phyloP scores from a whole-genome alignment of 53 echinoderm and acorn worm genomes.

The Apostichopus leukothele region DNA sequence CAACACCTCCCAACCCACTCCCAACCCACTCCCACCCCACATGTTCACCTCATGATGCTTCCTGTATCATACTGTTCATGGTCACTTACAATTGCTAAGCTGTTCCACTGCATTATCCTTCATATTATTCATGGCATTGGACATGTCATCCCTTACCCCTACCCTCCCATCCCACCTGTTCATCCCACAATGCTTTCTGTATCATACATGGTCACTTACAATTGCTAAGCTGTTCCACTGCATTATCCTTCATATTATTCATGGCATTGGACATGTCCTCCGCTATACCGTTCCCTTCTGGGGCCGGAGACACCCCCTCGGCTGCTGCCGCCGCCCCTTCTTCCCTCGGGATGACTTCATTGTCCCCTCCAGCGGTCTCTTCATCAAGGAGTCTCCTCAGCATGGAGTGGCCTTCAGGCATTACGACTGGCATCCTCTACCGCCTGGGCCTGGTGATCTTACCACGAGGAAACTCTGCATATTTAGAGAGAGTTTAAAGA shows the following conservation, averaged over 20 bases:
- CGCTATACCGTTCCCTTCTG: conserved; percentile 4
- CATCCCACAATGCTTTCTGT: no score
- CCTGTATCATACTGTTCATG: no score
- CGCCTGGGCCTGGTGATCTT: conserved; percentile 24
- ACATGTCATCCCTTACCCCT: no score
- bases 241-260: conserved; percentile 8
- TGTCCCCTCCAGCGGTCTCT: neutral
- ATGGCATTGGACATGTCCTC: conserved; percentile 5
- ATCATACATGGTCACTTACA: neutral
- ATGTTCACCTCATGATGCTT: no score
- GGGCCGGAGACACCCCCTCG: conserved; percentile 11
- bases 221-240: conserved; percentile 27
- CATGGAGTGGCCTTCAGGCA: conserved; percentile 19
- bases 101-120: no score
- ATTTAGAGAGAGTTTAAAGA: no score
- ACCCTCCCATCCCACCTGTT: no score
- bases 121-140: no score
- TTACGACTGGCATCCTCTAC: conserved; percentile 29
- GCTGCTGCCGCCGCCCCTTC: neutral
- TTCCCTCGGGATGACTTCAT: neutral
- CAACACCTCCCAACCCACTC: no score
- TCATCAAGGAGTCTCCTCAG: conserved; percentile 38
- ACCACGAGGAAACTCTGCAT: conserved; percentile 1
- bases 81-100: no score
- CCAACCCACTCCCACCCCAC: no score